Conservation (phyloP, 2,797 vertebrate genomes). For the Poeciliopsis infans region DNA sequence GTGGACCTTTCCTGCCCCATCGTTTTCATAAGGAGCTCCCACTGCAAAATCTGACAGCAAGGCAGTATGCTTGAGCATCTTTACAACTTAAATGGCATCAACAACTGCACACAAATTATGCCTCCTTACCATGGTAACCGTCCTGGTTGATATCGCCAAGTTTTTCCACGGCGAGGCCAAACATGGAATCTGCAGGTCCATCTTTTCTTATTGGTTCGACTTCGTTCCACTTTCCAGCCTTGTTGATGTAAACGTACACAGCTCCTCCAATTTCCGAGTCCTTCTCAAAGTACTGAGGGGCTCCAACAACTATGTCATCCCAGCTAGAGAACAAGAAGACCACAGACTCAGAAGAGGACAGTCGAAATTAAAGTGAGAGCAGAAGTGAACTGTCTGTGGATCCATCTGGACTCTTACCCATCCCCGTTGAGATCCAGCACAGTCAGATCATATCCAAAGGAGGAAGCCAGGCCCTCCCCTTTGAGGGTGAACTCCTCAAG, state of each 20-base stretch:
- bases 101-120: neutral
- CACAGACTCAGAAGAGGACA: neutral
- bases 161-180: slow-evolving; percentile 92
- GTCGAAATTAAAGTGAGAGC: neutral
- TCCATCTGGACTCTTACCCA: slow-evolving; percentile 77
- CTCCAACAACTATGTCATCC: slow-evolving; percentile 96
- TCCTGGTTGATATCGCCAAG: slow-evolving; percentile 95
- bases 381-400: neutral
- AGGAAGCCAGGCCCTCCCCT: slow-evolving; percentile 93
- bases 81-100: neutral
- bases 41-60: slow-evolving; percentile 90
- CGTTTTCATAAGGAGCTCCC: slow-evolving; percentile 88
- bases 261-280: slow-evolving; percentile 90
- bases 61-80: slow-evolving; percentile 1
- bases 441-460: slow-evolving; percentile 95
- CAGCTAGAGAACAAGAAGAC: slow-evolving; percentile 79
- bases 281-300: slow-evolving; percentile 94
- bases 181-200: slow-evolving; percentile 92
- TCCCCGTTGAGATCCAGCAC: slow-evolving; percentile 93
- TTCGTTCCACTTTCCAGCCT: slow-evolving; percentile 84
- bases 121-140: slow-evolving; percentile 84
- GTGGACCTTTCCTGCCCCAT: slow-evolving; percentile 83
- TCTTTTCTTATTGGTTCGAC: slow-evolving; percentile 83
- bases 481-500: slow-evolving; percentile 83
- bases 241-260: slow-evolving; percentile 91